Conservation (phyloP, 2,113 vertebrate species). For the Mobula birostris region DNA sequence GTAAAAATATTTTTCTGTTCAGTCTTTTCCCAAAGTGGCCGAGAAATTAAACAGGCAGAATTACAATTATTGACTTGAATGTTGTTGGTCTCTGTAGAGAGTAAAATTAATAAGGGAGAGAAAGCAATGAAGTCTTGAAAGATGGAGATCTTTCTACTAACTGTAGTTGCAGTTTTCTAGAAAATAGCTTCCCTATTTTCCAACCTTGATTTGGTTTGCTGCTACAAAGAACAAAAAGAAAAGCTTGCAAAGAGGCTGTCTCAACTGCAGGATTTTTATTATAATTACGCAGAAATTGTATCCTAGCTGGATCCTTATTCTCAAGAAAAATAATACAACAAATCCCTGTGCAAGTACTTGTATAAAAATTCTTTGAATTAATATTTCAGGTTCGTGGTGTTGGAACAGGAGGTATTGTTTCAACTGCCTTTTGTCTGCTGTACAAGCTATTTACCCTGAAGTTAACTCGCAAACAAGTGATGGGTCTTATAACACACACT, state of each 20-base stretch:
- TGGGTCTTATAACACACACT: slow-evolving; percentile 96
- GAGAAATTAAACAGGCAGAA: background rate
- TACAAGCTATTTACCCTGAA: slow-evolving; percentile 98
- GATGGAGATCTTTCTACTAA: background rate
- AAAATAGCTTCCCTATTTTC: background rate
- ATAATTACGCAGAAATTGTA: background rate
- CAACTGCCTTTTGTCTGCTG: slow-evolving; percentile 92
- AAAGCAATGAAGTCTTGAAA: background rate
- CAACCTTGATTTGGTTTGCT: too few species aligned
- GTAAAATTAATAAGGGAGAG: background rate
- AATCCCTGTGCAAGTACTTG: background rate
- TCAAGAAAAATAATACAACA: background rate
- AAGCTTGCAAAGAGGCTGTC: background rate
- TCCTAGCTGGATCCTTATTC: too few species aligned
- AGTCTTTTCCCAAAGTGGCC: background rate
- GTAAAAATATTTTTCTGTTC: background rate
- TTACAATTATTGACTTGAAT: too few species aligned
- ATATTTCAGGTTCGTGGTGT: slow-evolving; percentile 83
- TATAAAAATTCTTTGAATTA: slow-evolving; percentile 4
- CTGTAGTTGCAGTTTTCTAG: background rate
- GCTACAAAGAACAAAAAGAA: background rate
- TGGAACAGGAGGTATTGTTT: slow-evolving; percentile 96
- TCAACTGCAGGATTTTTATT: background rate
- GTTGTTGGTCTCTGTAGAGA: background rate
- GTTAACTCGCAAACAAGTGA: slow-evolving; percentile 95